Percentiles rank a stretch among this genome's conserved stretches.
phyloP scores from a whole-genome alignment of 1,140 invertebrate species.

The Sinonovacula constricta region DNA sequence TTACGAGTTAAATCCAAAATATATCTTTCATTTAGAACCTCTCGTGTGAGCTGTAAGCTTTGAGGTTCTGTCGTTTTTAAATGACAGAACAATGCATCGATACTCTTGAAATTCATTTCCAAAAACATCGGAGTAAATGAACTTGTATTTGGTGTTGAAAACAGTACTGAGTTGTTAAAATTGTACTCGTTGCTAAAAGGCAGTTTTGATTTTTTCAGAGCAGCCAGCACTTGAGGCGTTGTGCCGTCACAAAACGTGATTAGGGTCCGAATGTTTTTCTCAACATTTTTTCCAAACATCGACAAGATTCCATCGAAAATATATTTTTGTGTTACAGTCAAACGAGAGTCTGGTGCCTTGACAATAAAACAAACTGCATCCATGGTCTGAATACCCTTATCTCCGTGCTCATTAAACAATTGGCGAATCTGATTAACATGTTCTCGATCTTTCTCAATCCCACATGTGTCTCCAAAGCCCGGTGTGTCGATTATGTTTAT shows the following conservation, averaged over 20 bases:
- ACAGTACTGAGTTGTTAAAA: conserved; percentile 56
- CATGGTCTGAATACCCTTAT: conserved; percentile 52
- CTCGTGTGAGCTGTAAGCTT: conserved; percentile 52
- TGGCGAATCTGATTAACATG: conserved; percentile 58
- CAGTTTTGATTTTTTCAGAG: conserved; percentile 45
- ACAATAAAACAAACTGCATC: conserved; percentile 59
- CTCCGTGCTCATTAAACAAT: conserved; percentile 47
- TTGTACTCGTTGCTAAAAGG: conserved; percentile 41
- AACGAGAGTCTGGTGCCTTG: conserved; percentile 50
- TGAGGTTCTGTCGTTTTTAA: conserved; percentile 31
- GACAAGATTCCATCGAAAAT: conserved; percentile 60
- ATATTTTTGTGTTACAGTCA: conserved; percentile 54
- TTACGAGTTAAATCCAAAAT: conserved; percentile 27
- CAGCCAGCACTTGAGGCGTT: conserved; percentile 52
- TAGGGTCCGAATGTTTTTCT: conserved; percentile 58
- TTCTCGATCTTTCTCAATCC: conserved; percentile 53
- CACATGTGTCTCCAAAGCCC: conserved; percentile 59
- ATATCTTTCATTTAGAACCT: conserved; percentile 44
- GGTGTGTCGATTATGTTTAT: conserved; percentile 52
- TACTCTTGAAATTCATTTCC: conserved; percentile 55
- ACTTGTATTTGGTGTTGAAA: conserved; percentile 21
- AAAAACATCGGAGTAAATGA: conserved; percentile 40
- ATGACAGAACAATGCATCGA: conserved; percentile 46
- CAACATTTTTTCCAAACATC: conserved; percentile 64
- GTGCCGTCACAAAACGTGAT: conserved; percentile 63